phyloP scores from a whole-genome alignment of 2,113 vertebrate species.

The Calypte anna region DNA sequence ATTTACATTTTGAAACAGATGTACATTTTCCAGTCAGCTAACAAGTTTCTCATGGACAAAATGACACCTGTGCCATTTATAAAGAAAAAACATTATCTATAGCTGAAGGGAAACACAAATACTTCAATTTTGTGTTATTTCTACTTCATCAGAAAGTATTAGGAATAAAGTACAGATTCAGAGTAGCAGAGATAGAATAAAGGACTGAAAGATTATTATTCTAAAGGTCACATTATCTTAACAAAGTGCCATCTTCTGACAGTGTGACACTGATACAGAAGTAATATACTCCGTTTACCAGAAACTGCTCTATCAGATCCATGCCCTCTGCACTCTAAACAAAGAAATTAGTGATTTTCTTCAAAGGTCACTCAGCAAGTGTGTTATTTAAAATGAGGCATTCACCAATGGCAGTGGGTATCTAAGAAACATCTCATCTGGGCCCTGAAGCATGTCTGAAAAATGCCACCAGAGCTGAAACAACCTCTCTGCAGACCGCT shows the following conservation, averaged over 20 bases:
- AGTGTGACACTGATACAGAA: slow-evolving; percentile 55
- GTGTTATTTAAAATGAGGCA: slow-evolving; percentile 63
- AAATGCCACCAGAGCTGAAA: slow-evolving; percentile 26
- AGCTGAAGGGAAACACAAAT: neutral
- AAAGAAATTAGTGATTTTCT: slow-evolving; percentile 77
- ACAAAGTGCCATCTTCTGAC: slow-evolving; percentile 79
- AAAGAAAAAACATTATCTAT: neutral
- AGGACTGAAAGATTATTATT: slow-evolving; percentile 70
- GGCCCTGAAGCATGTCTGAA: neutral
- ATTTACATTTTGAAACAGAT: slow-evolving; percentile 45
- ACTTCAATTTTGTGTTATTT: slow-evolving; percentile 37
- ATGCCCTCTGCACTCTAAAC: slow-evolving; percentile 74
- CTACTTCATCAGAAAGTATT: slow-evolving; percentile 42
- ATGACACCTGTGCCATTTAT: slow-evolving; percentile 37
- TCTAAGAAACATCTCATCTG: slow-evolving; percentile 25
- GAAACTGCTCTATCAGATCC: slow-evolving; percentile 52
- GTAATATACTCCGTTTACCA: slow-evolving; percentile 68
- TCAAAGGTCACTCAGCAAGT: slow-evolving; percentile 73
- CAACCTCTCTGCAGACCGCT: neutral
- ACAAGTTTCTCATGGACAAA: slow-evolving; percentile 30
- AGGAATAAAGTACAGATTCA: slow-evolving; percentile 63
- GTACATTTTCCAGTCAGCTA: slow-evolving; percentile 14
- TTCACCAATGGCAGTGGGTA: slow-evolving; percentile 52
- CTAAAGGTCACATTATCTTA: slow-evolving; percentile 84
- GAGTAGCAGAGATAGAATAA: slow-evolving; percentile 47